phyloP scores from a whole-genome alignment of 2,113 vertebrate species.

The Sterna hirundo region DNA sequence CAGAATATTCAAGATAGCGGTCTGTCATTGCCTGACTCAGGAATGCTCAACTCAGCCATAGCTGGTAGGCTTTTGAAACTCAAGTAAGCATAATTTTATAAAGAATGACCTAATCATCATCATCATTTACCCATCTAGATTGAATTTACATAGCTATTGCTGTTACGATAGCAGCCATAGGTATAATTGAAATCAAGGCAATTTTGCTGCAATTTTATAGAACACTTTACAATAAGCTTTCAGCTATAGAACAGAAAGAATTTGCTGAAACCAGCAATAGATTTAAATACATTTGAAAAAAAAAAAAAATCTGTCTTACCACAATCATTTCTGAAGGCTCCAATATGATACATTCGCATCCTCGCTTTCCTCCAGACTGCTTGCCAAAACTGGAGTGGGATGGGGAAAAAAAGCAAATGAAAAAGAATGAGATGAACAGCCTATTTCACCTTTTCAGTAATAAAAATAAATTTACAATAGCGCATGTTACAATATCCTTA shows the following conservation, averaged over 20 bases:
- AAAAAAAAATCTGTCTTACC: slow-evolving; percentile 79
- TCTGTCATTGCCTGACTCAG: neutral
- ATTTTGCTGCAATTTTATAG: slow-evolving; percentile 37
- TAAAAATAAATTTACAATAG: neutral
- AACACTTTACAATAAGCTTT: slow-evolving; percentile 52
- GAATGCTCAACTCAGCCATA: neutral
- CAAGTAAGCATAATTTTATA: slow-evolving; percentile 38
- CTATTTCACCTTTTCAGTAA: slow-evolving; percentile 31
- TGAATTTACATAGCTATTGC: slow-evolving; percentile 50
- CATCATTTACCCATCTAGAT: slow-evolving; percentile 32
- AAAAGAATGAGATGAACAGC: slow-evolving; percentile 31
- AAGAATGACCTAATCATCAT: slow-evolving; percentile 60
- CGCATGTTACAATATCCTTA: neutral
- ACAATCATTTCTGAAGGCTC: slow-evolving; percentile 99
- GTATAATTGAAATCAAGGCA: slow-evolving; percentile 61
- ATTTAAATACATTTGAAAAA: slow-evolving; percentile 33
- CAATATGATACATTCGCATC: slow-evolving; percentile 95
- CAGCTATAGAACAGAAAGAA: slow-evolving; percentile 7
- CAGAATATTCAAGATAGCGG: neutral
- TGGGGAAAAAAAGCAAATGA: neutral
- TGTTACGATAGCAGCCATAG: neutral
- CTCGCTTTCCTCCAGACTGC: slow-evolving; percentile 94
- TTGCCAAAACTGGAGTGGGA: slow-evolving; percentile 89
- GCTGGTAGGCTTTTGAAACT: slow-evolving; percentile 10
- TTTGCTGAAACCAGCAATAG: slow-evolving; percentile 40